phyloP scores from a whole-genome alignment of 2,113 vertebrate species.

The Pteronura brasiliensis region DNA sequence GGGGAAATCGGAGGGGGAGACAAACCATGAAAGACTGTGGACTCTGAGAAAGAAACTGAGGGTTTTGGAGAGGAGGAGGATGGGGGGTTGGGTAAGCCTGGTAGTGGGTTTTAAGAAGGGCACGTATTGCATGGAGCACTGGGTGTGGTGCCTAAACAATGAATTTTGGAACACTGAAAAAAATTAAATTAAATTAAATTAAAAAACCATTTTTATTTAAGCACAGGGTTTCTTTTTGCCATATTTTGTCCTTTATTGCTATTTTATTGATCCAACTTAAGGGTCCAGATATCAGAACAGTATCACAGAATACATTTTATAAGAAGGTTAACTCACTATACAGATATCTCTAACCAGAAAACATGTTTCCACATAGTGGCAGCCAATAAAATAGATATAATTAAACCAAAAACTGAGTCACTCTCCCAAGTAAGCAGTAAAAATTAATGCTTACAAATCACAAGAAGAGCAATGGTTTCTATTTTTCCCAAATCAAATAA shows the following conservation, averaged over 20 bases:
- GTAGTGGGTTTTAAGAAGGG: too few species aligned
- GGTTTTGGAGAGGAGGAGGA: too few species aligned
- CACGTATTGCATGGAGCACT: too few species aligned
- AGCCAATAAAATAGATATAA: constrained; percentile 1
- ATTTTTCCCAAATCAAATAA: constrained; percentile 23
- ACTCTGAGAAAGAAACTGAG: too few species aligned
- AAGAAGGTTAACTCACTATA: background rate
- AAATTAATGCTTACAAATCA: constrained; percentile 16
- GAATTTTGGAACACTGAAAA: too few species aligned
- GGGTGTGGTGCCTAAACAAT: too few species aligned
- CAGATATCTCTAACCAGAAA: background rate
- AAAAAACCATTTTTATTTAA: background rate
- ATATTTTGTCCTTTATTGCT: background rate
- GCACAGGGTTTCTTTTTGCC: background rate
- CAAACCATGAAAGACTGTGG: too few species aligned
- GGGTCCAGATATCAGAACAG: background rate
- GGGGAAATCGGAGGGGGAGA: too few species aligned
- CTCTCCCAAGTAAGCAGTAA: background rate
- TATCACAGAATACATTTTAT: background rate
- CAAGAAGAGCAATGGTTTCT: background rate
- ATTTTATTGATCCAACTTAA: background rate
- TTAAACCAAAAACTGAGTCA: background rate
- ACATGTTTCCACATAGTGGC: background rate
- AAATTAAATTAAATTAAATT: too few species aligned
- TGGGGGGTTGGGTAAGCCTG: too few species aligned